Evolutionary conservation across 2,797 vertebrate genomes (phyloP).

Genomic region (Micrastur ruficollis): DNA sequence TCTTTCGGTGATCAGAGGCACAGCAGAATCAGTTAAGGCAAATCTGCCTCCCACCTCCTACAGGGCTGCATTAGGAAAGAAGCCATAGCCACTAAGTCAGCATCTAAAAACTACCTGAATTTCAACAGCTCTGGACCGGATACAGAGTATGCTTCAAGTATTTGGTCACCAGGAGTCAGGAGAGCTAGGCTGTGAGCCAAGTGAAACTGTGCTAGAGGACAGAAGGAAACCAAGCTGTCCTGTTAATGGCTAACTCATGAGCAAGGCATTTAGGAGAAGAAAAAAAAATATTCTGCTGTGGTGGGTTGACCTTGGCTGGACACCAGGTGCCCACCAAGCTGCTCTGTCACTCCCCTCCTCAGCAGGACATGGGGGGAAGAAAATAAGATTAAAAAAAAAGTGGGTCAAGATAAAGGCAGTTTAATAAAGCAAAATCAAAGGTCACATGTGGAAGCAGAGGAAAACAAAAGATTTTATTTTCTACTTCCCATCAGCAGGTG

Average conservation of each 20-base stretch:
- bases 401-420: not conserved
- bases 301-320: not conserved
- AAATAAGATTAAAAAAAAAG: not conserved
- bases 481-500: not conserved
- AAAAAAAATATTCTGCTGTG: not conserved
- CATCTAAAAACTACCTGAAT: not conserved
- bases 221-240: not conserved
- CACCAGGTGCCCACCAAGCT: not conserved
- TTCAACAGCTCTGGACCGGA: not conserved
- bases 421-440: not conserved
- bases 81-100: not conserved
- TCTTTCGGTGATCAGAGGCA: not conserved
- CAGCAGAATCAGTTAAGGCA: not conserved
- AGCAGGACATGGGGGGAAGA: not conserved
- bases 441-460: not conserved
- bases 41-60: not conserved
- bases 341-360: not conserved
- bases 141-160: not conserved
- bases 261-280: not conserved
- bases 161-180: constrained; percentile 17
- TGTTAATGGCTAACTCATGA: not conserved
- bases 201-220: constrained; percentile 43
- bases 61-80: not conserved
- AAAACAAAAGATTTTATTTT: not conserved
- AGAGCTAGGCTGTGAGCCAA: constrained; percentile 38